phyloP scores from a whole-genome alignment of 92 coral and sea anemone genomes.

The Paramuricea clavata region DNA sequence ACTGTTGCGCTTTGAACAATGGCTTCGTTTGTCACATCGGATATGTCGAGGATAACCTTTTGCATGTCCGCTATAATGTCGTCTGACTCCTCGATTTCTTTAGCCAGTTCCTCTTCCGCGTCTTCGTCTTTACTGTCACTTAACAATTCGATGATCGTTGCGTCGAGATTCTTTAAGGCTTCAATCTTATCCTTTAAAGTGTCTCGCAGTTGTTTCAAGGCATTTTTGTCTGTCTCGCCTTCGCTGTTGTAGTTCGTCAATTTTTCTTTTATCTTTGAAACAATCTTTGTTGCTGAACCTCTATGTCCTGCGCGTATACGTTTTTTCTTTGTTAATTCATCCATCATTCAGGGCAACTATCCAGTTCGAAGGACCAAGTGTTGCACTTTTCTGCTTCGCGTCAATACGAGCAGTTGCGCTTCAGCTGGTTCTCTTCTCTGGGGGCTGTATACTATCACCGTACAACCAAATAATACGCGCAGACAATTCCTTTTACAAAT shows the following conservation, averaged over 20 bases:
- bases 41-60: not conserved
- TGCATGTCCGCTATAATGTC: not conserved
- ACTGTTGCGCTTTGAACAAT: not conserved
- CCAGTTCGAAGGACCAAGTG: constrained; percentile 50
- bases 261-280: not conserved
- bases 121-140: constrained; percentile 30
- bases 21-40: not conserved
- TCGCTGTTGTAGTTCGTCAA: not conserved
- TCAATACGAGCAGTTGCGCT: no score
- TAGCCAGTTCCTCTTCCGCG: constrained; percentile 19
- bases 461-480: no score
- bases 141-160: constrained; percentile 39
- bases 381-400: not conserved
- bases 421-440: no score
- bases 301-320: constrained; percentile 59
- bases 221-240: not conserved
- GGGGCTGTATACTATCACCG: no score
- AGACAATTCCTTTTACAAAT: no score
- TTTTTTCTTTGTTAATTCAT: constrained; percentile 33
- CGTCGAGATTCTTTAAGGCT: constrained; percentile 38
- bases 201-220: constrained; percentile 22
- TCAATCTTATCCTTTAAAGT: constrained; percentile 41
- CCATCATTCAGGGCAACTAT: constrained; percentile 38
- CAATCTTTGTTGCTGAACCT: constrained; percentile 7
- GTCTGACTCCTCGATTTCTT: constrained; percentile 28